These are phyloP conservation scores for Asteroscopus sphinx DNA, from an alignment of 2,888 invertebrate genomes.

Conservation along the genomic window DNA sequence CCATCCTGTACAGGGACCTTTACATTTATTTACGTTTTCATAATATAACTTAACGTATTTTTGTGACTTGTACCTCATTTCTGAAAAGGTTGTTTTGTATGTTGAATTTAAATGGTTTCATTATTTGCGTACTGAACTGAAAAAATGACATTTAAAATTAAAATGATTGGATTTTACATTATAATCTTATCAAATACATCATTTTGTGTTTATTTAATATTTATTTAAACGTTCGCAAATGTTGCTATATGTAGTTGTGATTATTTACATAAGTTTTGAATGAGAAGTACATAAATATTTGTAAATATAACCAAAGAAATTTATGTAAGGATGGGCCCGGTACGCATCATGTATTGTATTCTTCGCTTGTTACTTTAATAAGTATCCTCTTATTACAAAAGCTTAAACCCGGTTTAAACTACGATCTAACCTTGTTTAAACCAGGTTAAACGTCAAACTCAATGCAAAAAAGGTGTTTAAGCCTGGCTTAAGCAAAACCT, in stretches of 20 bases:
- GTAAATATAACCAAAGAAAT: constrained; percentile 85
- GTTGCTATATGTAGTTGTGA: constrained; percentile 45
- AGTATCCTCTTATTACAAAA: no score
- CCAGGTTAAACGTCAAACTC: no score
- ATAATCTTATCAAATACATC: background rate
- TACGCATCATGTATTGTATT: constrained; percentile 37
- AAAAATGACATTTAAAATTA: no score
- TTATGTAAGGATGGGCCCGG: constrained; percentile 62
- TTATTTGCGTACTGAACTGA: constrained; percentile 41
- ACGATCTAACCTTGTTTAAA: no score
- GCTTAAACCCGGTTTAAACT: no score
- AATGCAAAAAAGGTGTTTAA: no score
- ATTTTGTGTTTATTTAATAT: constrained; percentile 15
- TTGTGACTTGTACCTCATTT: constrained; percentile 15
- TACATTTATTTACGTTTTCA: background rate
- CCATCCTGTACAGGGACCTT: background rate
- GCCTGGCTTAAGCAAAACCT: no score
- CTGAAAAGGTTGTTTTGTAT: background rate
- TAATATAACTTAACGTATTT: constrained; percentile 1
- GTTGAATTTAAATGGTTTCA: constrained; percentile 1
- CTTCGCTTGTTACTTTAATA: constrained; percentile 37
- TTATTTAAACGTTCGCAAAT: constrained; percentile 20
- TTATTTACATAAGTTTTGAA: constrained; percentile 51
- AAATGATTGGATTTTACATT: background rate
- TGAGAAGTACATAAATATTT: constrained; percentile 63